Evolutionary conservation across 1,140 invertebrate species (phyloP), one percentile per base, ranked within the genome.

Genomic region (Drosophila quadrilineata): DNA sequence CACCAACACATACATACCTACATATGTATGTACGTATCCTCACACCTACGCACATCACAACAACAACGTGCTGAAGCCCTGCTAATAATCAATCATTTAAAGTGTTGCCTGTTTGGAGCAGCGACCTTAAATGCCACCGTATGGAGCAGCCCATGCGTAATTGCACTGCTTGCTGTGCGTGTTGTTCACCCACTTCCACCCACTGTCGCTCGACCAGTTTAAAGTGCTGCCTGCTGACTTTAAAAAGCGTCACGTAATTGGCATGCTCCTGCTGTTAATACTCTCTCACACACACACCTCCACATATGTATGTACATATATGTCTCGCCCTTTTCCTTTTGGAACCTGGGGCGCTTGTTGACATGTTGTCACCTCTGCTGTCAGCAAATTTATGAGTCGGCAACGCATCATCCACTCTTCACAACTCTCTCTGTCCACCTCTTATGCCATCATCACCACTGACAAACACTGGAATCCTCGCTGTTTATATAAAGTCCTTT

Each of bases 321-420:
- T 36, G 2, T 5, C 24, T 14, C 22, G 8, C 22, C 5, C n/a
- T 21, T 57, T 9, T 26, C 3, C n/a, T 3, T 40, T 3, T 24
- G 16, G 12, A 26, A 60, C 77, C 79, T 71, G 74, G 69, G 74
- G 77, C 70, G 77, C 73, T 74, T 74, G 77, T 84, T 84, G 79
- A 84, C 77, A 84, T 80, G 79, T 82, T 82, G 77, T 85, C 77
- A 84, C 74, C 77, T 84, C 74, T 56, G 45, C 65, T 85, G 77
- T 85, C 77, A 82, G 63, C 74, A 63, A 77, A 85, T 85, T 77
- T 82, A 82, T 82, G 73, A 71, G 69, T 41, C 50, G 33, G 50
- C 76, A 41, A 26, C 54, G 17, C 40, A n/a, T 46, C 40, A 14
- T 46, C 33, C 50, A 45, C 12, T 21, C 24, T 50, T 29, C 41